phyloP scores from a whole-genome alignment of 1,140 invertebrate species.

The Macrosteles quadrilineatus region DNA sequence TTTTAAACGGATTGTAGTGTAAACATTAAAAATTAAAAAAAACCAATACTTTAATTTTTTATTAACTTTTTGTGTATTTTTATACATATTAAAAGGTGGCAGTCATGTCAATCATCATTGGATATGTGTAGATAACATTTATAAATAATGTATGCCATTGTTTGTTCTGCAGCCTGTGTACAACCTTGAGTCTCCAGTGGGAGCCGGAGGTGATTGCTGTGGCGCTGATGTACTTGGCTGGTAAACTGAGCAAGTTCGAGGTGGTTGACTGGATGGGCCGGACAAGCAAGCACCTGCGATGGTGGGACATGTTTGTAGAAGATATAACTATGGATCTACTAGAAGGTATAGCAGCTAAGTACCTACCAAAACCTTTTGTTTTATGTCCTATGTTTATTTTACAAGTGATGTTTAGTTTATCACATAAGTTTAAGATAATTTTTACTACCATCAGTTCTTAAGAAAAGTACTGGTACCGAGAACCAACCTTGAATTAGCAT shows the following conservation, averaged over 20 bases:
- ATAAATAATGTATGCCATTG: too few relatives aligned
- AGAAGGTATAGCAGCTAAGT: conserved; percentile 64
- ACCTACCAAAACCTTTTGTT: background rate
- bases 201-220: conserved; percentile 98
- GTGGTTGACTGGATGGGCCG: conserved; percentile 91
- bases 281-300: conserved; percentile 76
- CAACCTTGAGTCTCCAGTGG: conserved; percentile 96
- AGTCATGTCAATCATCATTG: too few relatives aligned
- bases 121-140: too few relatives aligned
- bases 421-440: conserved; percentile 2
- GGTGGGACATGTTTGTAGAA: conserved; percentile 98
- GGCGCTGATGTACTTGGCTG: conserved; percentile 95
- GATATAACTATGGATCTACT: conserved; percentile 94
- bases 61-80: too few relatives aligned
- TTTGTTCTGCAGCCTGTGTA: conserved; percentile 88
- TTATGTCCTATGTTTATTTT: background rate
- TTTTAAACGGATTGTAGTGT: too few relatives aligned
- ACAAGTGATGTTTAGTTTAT: background rate
- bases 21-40: too few relatives aligned
- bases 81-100: too few relatives aligned
- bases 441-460: too few relatives aligned
- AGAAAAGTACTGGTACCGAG: too few relatives aligned
- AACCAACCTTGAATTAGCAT: too few relatives aligned
- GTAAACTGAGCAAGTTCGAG: conserved; percentile 95
- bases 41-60: too few relatives aligned